Evolutionary conservation across 1,140 invertebrate genomes (phyloP).

Genomic region (Reticulitermes speratus): DNA sequence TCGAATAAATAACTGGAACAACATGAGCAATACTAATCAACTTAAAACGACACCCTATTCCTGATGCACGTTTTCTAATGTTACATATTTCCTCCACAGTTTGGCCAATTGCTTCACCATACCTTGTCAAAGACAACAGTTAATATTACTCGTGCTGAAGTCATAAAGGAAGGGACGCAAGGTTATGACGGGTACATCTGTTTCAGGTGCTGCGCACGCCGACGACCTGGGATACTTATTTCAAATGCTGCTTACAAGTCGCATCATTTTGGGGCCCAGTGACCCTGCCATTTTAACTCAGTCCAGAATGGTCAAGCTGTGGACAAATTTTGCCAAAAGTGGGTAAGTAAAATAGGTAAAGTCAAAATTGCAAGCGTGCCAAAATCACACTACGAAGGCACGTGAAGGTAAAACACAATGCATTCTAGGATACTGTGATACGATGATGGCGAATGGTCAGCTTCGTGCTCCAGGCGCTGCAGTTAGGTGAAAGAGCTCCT

Average conservation of each 20-base stretch:
- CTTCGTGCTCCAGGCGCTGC: too few species aligned
- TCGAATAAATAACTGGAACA: background rate
- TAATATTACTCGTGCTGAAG: too few species aligned
- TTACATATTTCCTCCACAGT: background rate
- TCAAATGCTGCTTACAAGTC: background rate
- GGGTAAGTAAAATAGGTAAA: conserved; percentile 37
- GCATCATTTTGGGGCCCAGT: background rate
- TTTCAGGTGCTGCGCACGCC: conserved; percentile 41
- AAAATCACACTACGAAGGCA: too few species aligned
- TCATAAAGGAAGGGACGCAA: background rate
- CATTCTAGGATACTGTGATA: too few species aligned
- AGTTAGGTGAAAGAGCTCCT: too few species aligned
- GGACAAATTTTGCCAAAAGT: conserved; percentile 50
- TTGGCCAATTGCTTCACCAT: background rate
- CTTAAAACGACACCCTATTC: background rate
- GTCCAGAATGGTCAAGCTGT: conserved; percentile 44
- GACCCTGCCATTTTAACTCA: conserved; percentile 34
- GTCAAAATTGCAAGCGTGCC: too few species aligned
- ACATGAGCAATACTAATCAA: background rate
- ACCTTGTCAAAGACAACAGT: background rate
- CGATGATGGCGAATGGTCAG: too few species aligned
- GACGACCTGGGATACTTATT: conserved; percentile 45
- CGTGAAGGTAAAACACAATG: too few species aligned
- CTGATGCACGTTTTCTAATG: background rate
- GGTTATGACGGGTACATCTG: background rate